A percentile compares a stretch with the other conserved stretches of the same genome.
These are phyloP conservation scores for Poecilia picta DNA, from an alignment of 2,797 vertebrate genomes.

Conservation along the genomic window DNA sequence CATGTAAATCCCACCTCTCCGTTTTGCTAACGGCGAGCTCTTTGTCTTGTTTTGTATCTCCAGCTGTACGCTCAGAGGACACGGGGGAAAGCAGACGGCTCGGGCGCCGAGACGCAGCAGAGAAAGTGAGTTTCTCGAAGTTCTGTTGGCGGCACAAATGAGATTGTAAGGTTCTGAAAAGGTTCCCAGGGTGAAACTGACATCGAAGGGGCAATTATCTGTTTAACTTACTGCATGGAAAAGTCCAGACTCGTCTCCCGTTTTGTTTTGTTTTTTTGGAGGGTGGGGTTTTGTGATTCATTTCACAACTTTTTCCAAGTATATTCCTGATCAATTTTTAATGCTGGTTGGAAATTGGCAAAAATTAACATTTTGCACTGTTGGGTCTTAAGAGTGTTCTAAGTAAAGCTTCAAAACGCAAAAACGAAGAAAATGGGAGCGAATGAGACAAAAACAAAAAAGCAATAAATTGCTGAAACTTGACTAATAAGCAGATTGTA, in stretches of 20 bases:
- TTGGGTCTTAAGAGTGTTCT: too few species aligned
- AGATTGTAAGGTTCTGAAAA: not conserved
- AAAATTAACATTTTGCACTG: too few species aligned
- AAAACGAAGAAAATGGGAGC: too few species aligned
- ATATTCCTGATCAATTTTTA: not conserved
- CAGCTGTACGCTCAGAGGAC: slow-evolving; percentile 83
- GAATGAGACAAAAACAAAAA: too few species aligned
- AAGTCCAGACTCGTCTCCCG: not conserved
- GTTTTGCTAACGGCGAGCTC: not conserved
- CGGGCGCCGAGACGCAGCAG: slow-evolving; percentile 77
- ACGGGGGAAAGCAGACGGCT: slow-evolving; percentile 73
- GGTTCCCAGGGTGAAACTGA: not conserved
- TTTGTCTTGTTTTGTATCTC: slow-evolving; percentile 72
- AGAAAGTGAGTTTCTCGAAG: slow-evolving; percentile 64
- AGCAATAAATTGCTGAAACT: not conserved
- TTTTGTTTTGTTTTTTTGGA: too few species aligned
- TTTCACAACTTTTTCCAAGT: not conserved
- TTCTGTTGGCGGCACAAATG: slow-evolving; percentile 6
- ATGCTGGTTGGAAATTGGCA: too few species aligned
- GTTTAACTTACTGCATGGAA: not conserved
- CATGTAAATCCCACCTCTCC: not conserved
- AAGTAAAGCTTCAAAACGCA: too few species aligned
- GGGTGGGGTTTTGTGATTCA: not conserved
- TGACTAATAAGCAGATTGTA: not conserved
- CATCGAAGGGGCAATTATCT: not conserved